These are phyloP conservation scores for Coecobrya sp. DNA, from an alignment of 2,888 invertebrate genomes.

Conservation along the genomic window DNA sequence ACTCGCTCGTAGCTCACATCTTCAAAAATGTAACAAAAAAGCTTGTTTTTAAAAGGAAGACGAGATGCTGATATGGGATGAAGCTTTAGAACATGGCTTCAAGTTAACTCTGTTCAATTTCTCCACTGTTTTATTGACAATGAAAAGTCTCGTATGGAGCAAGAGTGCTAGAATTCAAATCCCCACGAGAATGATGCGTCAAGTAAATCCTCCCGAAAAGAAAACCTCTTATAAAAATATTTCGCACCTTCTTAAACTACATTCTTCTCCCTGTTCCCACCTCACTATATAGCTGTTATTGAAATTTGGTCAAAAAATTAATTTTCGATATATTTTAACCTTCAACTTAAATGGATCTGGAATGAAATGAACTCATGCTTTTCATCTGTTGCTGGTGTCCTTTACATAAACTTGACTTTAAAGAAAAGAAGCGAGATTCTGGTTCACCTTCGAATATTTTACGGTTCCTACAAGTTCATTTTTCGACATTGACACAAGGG, in stretches of 20 bases:
- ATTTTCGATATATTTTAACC: not conserved
- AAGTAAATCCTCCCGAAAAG: not conserved
- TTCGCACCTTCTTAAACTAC: constrained; percentile 18
- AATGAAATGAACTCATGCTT: constrained; percentile 1
- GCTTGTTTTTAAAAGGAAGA: not conserved
- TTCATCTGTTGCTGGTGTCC: not conserved
- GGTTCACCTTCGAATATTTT: constrained; percentile 33
- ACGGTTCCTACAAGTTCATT: constrained; percentile 23
- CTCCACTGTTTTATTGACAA: not conserved
- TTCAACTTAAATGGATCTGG: not conserved
- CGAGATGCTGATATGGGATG: not conserved
- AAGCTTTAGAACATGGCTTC: not conserved
- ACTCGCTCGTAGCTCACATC: not conserved
- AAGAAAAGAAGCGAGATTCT: not conserved
- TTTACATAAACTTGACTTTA: constrained; percentile 1
- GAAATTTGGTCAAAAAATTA: not conserved
- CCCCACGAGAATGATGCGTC: not conserved
- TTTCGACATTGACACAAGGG: constrained; percentile 10
- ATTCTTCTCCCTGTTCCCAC: not conserved
- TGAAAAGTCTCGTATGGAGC: no score
- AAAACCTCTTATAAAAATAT: not conserved
- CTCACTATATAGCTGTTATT: constrained; percentile 25
- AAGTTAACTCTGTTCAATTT: constrained; percentile 1
- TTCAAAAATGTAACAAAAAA: constrained; percentile 10
- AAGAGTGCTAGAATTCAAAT: not conserved